These are phyloP conservation scores for Hydrophis major DNA, from an alignment of 2,797 vertebrate species.

Conservation along the genomic window DNA sequence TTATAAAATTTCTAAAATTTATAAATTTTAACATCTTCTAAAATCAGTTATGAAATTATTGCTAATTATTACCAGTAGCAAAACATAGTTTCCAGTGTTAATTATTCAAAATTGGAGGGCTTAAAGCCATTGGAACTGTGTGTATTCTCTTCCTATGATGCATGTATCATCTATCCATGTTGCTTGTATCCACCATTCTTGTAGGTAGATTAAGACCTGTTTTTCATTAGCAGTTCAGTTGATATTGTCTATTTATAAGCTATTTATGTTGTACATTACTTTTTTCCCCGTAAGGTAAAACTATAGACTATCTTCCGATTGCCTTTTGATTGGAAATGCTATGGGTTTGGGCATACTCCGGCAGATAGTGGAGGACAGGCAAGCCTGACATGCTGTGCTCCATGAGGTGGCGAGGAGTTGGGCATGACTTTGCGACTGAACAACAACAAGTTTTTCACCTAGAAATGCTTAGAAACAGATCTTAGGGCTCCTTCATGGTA, in stretches of 20 bases:
- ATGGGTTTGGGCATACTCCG: neutral
- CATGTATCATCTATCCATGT: neutral
- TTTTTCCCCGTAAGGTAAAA: neutral
- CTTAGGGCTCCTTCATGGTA: neutral
- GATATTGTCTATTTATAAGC: neutral
- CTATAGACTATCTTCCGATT: neutral
- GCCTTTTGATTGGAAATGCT: neutral
- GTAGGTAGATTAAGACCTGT: neutral
- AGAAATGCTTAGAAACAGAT: neutral
- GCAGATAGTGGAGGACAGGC: neutral
- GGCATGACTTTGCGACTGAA: neutral
- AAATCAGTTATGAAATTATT: conserved; percentile 27
- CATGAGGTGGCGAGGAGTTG: neutral
- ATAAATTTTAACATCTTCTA: neutral
- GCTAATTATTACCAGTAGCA: conserved; percentile 4
- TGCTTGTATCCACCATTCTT: neutral
- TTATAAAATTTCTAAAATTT: neutral
- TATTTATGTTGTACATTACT: neutral
- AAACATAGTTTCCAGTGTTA: conserved; percentile 15
- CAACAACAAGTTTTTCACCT: neutral
- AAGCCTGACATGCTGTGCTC: neutral
- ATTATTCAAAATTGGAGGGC: conserved; percentile 7
- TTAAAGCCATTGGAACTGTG: neutral
- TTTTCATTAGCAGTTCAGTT: neutral
- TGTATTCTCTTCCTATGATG: neutral